phyloP scores from a whole-genome alignment of 1,140 invertebrate genomes.

The Eurosta solidaginis region DNA sequence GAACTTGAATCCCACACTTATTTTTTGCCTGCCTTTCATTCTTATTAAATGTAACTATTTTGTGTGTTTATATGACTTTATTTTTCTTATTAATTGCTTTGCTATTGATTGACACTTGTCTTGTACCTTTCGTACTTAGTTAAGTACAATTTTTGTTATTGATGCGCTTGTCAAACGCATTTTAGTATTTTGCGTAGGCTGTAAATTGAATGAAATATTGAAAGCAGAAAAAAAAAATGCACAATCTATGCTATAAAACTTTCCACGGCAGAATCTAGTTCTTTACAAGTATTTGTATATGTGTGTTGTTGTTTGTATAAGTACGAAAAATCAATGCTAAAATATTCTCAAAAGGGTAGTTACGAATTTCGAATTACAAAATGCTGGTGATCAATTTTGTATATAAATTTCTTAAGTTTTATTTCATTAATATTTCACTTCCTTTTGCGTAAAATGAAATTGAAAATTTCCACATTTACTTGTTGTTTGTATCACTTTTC shows the following conservation, averaged over 20 bases:
- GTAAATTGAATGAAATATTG: background rate
- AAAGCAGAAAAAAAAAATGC: too few relatives aligned
- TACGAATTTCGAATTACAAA: background rate
- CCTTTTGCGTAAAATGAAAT: background rate
- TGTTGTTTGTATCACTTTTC: background rate
- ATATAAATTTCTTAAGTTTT: background rate
- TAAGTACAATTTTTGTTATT: background rate
- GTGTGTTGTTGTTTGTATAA: background rate
- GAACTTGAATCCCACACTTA: too few relatives aligned
- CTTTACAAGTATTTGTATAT: background rate
- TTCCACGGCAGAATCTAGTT: background rate
- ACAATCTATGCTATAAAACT: background rate
- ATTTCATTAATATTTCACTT: background rate
- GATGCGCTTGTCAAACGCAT: background rate
- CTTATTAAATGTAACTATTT: too few relatives aligned
- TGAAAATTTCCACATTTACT: background rate
- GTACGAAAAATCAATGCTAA: slow-evolving; percentile 12
- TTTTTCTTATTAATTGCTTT: slow-evolving; percentile 4
- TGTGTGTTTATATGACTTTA: too few relatives aligned
- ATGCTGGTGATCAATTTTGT: background rate
- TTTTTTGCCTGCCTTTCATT: too few relatives aligned
- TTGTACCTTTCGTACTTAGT: too few relatives aligned
- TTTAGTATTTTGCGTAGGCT: background rate
- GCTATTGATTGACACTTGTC: slow-evolving; percentile 7
- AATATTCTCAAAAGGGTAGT: background rate